Percentiles rank a stretch among this genome's conserved stretches.
phyloP scores from a whole-genome alignment of 2,888 invertebrate genomes.

The Ryuthela nishihirai region DNA sequence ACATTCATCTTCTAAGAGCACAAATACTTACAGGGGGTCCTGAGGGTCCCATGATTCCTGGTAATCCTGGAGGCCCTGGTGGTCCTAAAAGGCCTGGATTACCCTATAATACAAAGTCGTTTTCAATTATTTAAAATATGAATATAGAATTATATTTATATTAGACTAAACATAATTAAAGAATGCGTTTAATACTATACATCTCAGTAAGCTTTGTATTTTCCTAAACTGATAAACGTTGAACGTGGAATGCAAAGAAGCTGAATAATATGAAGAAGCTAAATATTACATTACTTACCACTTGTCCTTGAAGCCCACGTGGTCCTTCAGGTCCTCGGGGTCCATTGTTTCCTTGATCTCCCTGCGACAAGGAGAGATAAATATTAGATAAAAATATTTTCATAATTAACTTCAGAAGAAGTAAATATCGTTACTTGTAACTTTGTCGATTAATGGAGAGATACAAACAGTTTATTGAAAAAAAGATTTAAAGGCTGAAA shows the following conservation, averaged over 20 bases:
- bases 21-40: conserved; percentile 54
- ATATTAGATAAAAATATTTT: not conserved
- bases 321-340: conserved; percentile 47
- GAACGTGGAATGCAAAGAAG: no score
- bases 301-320: conserved; percentile 48
- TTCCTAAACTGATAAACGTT: no score
- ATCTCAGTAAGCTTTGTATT: no score
- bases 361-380: conserved; percentile 2
- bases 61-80: conserved; percentile 53
- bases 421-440: no score
- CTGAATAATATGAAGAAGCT: no score
- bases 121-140: no score
- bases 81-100: conserved; percentile 16
- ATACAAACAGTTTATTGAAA: no score
- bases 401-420: not conserved
- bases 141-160: no score
- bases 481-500: no score
- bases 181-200: no score
- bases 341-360: conserved; percentile 23
- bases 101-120: conserved; percentile 10
- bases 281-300: conserved; percentile 45
- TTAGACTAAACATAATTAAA: no score
- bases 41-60: conserved; percentile 57
- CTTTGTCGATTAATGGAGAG: no score
- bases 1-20: not conserved